phyloP scores from a whole-genome alignment of 1,140 invertebrate genomes.

The Lepidotrigona ventralis region DNA sequence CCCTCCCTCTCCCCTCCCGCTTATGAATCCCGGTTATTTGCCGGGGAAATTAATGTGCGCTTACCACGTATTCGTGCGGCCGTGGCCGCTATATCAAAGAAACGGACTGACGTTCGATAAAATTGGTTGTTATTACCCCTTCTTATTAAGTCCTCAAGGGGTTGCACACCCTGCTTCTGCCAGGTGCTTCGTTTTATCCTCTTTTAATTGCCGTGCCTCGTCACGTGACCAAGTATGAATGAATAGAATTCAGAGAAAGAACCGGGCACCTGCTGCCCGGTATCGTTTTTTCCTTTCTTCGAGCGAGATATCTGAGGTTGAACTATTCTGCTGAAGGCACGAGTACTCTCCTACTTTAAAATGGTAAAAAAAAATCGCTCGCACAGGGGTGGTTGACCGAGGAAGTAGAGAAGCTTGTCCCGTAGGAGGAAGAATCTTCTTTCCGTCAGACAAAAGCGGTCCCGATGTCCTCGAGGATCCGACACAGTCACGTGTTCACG shows the following conservation, averaged over 20 bases:
- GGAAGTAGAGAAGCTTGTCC: background rate
- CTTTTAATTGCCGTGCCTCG: constrained; percentile 16
- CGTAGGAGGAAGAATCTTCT: constrained; percentile 40
- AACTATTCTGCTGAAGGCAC: no score
- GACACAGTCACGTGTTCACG: constrained; percentile 50
- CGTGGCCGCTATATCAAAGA: constrained; percentile 46
- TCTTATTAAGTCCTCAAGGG: constrained; percentile 53
- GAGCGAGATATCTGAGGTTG: background rate
- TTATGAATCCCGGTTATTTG: constrained; percentile 50
- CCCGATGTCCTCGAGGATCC: constrained; percentile 60
- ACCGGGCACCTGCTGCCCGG: no score
- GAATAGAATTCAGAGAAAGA: background rate
- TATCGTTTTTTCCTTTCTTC: background rate
- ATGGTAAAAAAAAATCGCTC: background rate
- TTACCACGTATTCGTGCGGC: constrained; percentile 32
- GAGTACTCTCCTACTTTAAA: background rate
- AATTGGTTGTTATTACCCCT: constrained; percentile 54
- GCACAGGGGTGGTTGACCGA: constrained; percentile 13
- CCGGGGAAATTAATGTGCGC: constrained; percentile 50
- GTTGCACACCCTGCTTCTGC: constrained; percentile 20
- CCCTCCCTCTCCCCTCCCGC: background rate
- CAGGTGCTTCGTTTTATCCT: constrained; percentile 31
- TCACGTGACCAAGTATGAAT: background rate
- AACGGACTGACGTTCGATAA: constrained; percentile 51
- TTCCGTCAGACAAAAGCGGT: constrained; percentile 27